These are phyloP conservation scores for Oreochromis tanganicae DNA, from an alignment of 2,113 vertebrate species.

Conservation along the genomic window DNA sequence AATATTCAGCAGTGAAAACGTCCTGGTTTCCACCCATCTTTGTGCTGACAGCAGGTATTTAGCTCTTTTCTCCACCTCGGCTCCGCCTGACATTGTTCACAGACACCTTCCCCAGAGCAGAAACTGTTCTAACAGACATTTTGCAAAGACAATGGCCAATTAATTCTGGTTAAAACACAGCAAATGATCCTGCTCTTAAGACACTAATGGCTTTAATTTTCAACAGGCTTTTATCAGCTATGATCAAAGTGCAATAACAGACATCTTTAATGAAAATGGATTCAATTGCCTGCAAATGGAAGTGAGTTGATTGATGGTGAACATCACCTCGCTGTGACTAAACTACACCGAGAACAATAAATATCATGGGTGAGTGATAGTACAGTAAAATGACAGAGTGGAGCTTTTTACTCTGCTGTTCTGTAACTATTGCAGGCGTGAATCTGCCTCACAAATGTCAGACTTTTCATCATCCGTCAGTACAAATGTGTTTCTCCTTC, in stretches of 20 bases:
- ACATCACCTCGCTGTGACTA: slow-evolving; percentile 43
- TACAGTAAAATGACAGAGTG: slow-evolving; percentile 10
- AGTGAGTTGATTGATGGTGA: slow-evolving; percentile 50
- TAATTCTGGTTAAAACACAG: slow-evolving; percentile 13
- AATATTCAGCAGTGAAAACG: slow-evolving; percentile 52
- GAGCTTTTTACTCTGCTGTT: background rate
- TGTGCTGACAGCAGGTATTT: slow-evolving; percentile 8
- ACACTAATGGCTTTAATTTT: slow-evolving; percentile 37
- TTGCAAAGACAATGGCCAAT: slow-evolving; percentile 27
- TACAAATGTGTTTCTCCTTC: background rate
- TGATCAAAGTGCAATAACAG: slow-evolving; percentile 49
- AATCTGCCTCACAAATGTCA: background rate
- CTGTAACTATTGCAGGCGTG: background rate
- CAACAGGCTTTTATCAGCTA: slow-evolving; percentile 46
- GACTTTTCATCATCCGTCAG: background rate
- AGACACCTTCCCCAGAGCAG: slow-evolving; percentile 11
- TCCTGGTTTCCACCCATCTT: slow-evolving; percentile 23
- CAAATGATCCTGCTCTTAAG: slow-evolving; percentile 25
- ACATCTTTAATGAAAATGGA: slow-evolving; percentile 50
- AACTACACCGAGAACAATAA: slow-evolving; percentile 22
- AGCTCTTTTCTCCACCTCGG: background rate
- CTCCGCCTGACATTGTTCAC: slow-evolving; percentile 24
- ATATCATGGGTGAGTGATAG: slow-evolving; percentile 45
- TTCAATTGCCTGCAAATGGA: slow-evolving; percentile 41
- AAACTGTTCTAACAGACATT: slow-evolving; percentile 5